Evolutionary conservation across 2,113 vertebrate species (phyloP), one percentile per base, ranked within the genome.

Genomic region (Phalacrocorax carbo): DNA sequence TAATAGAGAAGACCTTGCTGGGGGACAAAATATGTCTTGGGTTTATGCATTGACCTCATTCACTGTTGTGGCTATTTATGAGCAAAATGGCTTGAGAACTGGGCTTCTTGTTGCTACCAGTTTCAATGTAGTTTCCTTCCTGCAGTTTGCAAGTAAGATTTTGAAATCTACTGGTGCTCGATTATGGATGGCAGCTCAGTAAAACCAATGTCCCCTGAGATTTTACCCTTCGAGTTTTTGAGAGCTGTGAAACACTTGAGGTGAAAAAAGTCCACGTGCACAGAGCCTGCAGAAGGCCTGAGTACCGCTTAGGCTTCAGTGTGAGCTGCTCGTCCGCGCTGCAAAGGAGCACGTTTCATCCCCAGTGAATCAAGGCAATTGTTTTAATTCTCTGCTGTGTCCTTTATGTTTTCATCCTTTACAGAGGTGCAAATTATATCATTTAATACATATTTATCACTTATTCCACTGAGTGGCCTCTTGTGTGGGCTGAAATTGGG

Each of bases 151-250:
- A 91, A 58, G 61, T 13, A 9, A 79, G 38, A 17, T 78, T 84
- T 77, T 64, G 64, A 73, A 86, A 55, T 55, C 42, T 77, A 2
- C 27, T 65, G 46, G 18, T 71, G 8, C 65, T 72, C 0, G 0
- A 4, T 18, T 48, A 11, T 34, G 34, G 70, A 16, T 3, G 5
- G 68, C 69, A 86, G 18, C 42, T 78, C 42, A 75, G 48, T 34
- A 57, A 55, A 88, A 46, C 3, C 25, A 65, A 4, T 0, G 0
- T 65, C 30, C 34, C 27, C 29, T 8, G 38, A 60, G 76, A 3
- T 80, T 88, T 91, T 42, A 13, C 8, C 62, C 26, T 60, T 26
- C 42, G 71, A 38, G 71, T 5, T 70, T 87, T 69, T 27, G 25
- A 62, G 75, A 58, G 36, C 36, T 86, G 60, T 19, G 48, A 78